Conservation (phyloP, 2,888 invertebrate species). For the Helobdella robusta region DNA sequence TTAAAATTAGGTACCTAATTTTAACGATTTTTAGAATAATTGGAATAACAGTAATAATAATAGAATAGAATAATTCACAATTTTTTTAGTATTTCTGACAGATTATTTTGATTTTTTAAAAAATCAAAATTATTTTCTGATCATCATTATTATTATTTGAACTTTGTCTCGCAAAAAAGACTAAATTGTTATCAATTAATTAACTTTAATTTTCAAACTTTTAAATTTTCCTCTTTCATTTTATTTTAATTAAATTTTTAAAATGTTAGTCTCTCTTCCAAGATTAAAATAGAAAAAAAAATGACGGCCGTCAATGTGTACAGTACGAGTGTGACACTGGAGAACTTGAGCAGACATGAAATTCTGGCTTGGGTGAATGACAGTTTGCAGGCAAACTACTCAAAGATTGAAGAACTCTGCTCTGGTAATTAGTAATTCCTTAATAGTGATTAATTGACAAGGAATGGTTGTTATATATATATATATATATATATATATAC, state of each 20-base stretch:
- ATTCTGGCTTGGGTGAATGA: slow-evolving; percentile 98
- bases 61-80: too few species aligned
- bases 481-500: too few species aligned
- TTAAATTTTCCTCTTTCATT: neutral
- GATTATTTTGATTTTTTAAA: too few species aligned
- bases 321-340: slow-evolving; percentile 91
- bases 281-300: neutral
- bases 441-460: too few species aligned
- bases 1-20: too few species aligned
- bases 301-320: slow-evolving; percentile 73
- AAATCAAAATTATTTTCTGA: too few species aligned
- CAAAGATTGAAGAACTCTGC: slow-evolving; percentile 94
- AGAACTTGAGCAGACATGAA: slow-evolving; percentile 94
- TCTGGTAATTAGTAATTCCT: slow-evolving; percentile 61
- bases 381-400: slow-evolving; percentile 73
- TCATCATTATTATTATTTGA: too few species aligned
- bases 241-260: neutral
- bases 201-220: neutral
- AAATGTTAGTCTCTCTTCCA: neutral
- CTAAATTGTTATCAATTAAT: neutral
- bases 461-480: too few species aligned
- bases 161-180: too few species aligned
- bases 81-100: too few species aligned
- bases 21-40: too few species aligned
- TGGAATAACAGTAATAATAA: too few species aligned